Evolutionary conservation across 2,888 invertebrate species (phyloP).

Genomic region (Leptinotarsa rubiginosa): DNA sequence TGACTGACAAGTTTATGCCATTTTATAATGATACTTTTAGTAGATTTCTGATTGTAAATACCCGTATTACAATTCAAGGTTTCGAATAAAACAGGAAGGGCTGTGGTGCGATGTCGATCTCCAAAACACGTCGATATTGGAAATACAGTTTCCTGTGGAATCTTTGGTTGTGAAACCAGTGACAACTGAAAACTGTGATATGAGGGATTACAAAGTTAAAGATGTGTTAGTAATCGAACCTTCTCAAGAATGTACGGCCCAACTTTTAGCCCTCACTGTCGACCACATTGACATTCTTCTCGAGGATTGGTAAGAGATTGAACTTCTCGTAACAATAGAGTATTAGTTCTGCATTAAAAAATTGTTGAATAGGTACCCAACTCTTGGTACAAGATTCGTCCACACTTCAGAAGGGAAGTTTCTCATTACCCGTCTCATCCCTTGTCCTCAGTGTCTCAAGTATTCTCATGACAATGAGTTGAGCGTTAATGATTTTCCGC

Average conservation of each 20-base stretch:
- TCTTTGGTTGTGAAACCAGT: constrained; percentile 71
- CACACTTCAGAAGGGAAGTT: constrained; percentile 97
- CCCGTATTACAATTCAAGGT: constrained; percentile 53
- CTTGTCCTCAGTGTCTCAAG: constrained; percentile 88
- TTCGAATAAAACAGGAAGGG: constrained; percentile 84
- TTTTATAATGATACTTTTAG: not conserved
- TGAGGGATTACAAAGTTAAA: constrained; percentile 55
- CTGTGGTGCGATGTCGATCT: constrained; percentile 88
- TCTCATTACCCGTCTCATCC: constrained; percentile 91
- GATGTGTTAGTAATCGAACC: constrained; percentile 78
- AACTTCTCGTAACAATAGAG: not conserved
- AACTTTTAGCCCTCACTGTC: constrained; percentile 87
- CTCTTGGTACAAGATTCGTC: constrained; percentile 94
- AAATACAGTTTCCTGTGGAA: constrained; percentile 84
- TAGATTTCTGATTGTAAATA: not conserved
- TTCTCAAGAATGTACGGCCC: constrained; percentile 82
- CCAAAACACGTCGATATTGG: constrained; percentile 83
- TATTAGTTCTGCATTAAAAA: not conserved
- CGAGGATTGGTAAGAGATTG: constrained; percentile 87
- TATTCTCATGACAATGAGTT: constrained; percentile 42
- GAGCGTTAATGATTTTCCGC: constrained; percentile 41
- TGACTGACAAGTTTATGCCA: no score
- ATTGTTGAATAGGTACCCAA: constrained; percentile 72
- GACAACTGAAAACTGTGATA: constrained; percentile 55
- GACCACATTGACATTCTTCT: constrained; percentile 96